Base-by-base conservation (phyloP, 1,140 invertebrate species). In the Heliconius nattereri region DNA sequence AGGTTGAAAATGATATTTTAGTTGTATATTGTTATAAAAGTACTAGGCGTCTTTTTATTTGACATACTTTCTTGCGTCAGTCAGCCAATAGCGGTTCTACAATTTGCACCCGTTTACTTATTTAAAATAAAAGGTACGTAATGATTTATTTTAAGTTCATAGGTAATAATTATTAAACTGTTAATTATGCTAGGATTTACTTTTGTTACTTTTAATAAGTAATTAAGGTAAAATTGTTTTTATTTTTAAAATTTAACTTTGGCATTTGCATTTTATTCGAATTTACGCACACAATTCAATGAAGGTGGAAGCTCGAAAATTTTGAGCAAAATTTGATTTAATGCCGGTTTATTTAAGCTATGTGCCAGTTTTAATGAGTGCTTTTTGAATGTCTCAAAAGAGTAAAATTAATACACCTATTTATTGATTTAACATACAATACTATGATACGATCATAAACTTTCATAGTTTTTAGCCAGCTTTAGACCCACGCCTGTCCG, bases 241-340 rank as follows among this genome's bases (percentile, higher is more conserved):
- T 29, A 74, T 37, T 79, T 76, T 82, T 77, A 76, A 85, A 73
- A 77, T 66, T 78, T 84, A 85, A 85, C 84, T 90, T 89, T 89
- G 87, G 89, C 86, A 83, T 71, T 76, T 76, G 70, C 52, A 66
- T 70, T 75, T 80, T 40, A 57, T 37, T 66, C 54, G 54, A 60
- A 73, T 37, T 75, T 76, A 81, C 76, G 76, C 76, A 81, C 71
- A 45, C 60, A 81, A 76, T 72, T 78, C 37, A 79, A 76, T 78
- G 73, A 82, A 78, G 75, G 82, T 89, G 89, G 90, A 92, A 92
- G 89, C 89, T 89, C 85, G 86, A 73, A 85, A 84, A 52, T 83
- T 85, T 92, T 92, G 90, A 92, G 90, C 90, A 92, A 89, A 83
- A 81, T 85, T 87, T 85, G 66, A 78, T 75, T 85, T 75, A 83